Base-by-base conservation (phyloP, 2,888 invertebrate species). In the Ophioninae sp. region DNA sequence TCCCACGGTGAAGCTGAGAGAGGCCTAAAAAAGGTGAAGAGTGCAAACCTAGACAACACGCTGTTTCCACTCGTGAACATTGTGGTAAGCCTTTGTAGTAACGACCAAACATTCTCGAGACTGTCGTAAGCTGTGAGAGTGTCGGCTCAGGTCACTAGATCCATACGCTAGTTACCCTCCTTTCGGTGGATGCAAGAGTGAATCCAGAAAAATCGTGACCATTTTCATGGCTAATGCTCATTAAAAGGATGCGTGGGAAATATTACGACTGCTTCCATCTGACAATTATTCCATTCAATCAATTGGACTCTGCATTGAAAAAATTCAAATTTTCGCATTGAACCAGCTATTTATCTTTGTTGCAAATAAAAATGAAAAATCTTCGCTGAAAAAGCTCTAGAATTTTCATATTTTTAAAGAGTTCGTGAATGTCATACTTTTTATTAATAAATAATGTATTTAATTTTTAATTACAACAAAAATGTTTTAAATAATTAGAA, bases 31-130 rank as follows among this genome's bases (percentile, higher is more conserved):
- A 67, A 67, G 58, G 67, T 22, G 20, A 51, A 30, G 64, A 30
- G 64, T 74, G 51, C 76, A 79, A 75, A 68, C 83, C 73, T 80
- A 23, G 44, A 75, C 80, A 81, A 68, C 73, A 73, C 61, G 76
- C 77, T 83, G 68, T 80, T 82, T 79, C 76, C 69, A 30, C 59
- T 80, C 59, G 44, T 71, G 59, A 76, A 41, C 67, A 61, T 72
- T 41, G 72, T n/a, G n/a, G n/a, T 76, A 72, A 73, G 68, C 76
- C 76, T 76, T 44, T 67, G 58, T 72, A 20, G 56, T 56, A 39
- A 72, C 59, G 71, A 72, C 71, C 59, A 58, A 72, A 72, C 71
- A 41, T 59, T 59, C 71, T 72, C 71, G 69, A 56, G 56, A 69
- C 69, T 30, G 56, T 13, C 23, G 69, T 23, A 30, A 2, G 30